These are phyloP conservation scores for Rhopalosiphum nymphaeae DNA, from an alignment of 2,888 invertebrate species.

Conservation along the genomic window DNA sequence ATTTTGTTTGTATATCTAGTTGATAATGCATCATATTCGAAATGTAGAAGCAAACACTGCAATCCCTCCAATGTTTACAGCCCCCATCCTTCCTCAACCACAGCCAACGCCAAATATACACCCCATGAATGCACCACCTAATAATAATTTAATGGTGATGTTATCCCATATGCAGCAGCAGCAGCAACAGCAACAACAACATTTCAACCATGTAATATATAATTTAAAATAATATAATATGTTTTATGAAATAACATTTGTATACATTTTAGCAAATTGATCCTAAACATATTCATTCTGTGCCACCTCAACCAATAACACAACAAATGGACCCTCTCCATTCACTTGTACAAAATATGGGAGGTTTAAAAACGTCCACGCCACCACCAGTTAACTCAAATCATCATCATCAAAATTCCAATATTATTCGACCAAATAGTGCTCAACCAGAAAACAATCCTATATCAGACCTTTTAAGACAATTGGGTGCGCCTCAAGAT, in stretches of 20 bases:
- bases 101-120: conserved; percentile 47
- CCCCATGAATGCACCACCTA: conserved; percentile 48
- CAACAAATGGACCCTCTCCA: conserved; percentile 57
- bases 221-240: neutral
- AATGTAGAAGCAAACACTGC: conserved; percentile 57
- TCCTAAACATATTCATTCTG: conserved; percentile 55
- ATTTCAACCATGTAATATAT: conserved; percentile 56
- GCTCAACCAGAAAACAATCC: conserved; percentile 61
- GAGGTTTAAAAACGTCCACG: conserved; percentile 57
- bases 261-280: conserved; percentile 53
- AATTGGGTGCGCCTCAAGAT: conserved; percentile 64
- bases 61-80: conserved; percentile 54
- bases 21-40: conserved; percentile 60
- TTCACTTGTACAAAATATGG: conserved; percentile 62
- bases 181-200: conserved; percentile 41
- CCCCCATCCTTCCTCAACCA: conserved; percentile 55
- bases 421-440: conserved; percentile 54
- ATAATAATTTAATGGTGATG: conserved; percentile 63
- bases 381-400: conserved; percentile 44
- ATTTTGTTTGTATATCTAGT: neutral
- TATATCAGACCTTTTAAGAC: conserved; percentile 64
- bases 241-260: neutral
- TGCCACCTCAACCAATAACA: conserved; percentile 42
- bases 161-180: conserved; percentile 61
- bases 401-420: conserved; percentile 56